Percentiles rank a stretch among this genome's conserved stretches.
Evolutionary conservation across 2,888 invertebrate genomes (phyloP).

Genomic region (Andrena praecox): DNA sequence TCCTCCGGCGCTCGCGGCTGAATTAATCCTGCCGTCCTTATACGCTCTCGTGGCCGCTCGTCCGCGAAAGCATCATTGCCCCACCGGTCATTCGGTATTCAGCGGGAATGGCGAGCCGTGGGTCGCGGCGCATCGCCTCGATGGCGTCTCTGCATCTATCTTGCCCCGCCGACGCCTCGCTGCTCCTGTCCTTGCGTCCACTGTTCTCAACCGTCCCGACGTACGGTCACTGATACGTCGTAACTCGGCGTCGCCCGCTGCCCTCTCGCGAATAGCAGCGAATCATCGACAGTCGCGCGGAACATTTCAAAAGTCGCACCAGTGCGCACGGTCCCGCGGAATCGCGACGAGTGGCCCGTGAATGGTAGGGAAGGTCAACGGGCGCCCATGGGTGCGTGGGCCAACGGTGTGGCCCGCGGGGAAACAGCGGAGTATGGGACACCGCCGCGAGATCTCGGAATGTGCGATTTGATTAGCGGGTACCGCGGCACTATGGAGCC

Average conservation of each 20-base stretch:
- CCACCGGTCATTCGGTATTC: conserved; percentile 4
- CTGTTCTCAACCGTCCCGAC: not conserved
- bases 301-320: not conserved
- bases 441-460: conserved; percentile 56
- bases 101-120: not conserved
- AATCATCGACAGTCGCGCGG: not conserved
- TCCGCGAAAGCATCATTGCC: conserved; percentile 22
- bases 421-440: conserved; percentile 18
- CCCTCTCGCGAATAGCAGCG: not conserved
- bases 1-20: not conserved
- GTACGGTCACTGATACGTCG: not conserved
- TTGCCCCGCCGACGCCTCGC: no score
- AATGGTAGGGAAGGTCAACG: not conserved
- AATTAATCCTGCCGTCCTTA: conserved; percentile 43
- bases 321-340: not conserved
- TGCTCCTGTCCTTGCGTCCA: not conserved
- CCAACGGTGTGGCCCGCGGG: not conserved
- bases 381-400: not conserved
- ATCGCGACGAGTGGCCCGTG: not conserved
- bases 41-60: not conserved
- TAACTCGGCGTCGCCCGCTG: not conserved
- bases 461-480: conserved; percentile 76
- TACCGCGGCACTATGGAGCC: conserved; percentile 69
- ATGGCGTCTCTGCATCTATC: not conserved
- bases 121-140: conserved; percentile 12